These are phyloP conservation scores for Heliconius erato DNA, from an alignment of 2,888 invertebrate species.

Conservation along the genomic window DNA sequence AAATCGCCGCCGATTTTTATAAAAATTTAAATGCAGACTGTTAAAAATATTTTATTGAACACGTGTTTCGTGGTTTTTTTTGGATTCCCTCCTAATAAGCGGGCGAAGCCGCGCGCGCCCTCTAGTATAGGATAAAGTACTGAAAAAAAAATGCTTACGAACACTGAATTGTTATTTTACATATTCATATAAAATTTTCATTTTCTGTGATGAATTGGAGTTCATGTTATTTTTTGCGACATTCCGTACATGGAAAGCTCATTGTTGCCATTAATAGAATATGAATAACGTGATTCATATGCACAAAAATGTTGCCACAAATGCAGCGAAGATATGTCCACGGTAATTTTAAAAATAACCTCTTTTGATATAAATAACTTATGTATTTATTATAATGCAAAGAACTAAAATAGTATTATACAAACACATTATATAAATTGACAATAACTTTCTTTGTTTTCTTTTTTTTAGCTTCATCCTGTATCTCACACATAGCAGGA, in stretches of 20 bases:
- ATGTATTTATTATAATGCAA: not conserved
- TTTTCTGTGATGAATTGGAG: not conserved
- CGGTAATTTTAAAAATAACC: not conserved
- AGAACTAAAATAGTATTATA: not conserved
- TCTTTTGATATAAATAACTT: not conserved
- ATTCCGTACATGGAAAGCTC: not conserved
- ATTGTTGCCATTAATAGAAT: conserved; percentile 11
- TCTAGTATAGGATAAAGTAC: not conserved
- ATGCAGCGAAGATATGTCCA: not conserved
- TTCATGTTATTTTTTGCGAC: not conserved
- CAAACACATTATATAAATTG: not conserved
- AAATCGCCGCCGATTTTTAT: too few relatives aligned
- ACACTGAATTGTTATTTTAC: not conserved
- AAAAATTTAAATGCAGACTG: too few relatives aligned
- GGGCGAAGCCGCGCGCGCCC: too few relatives aligned
- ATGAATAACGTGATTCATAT: not conserved
- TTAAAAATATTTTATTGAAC: too few relatives aligned
- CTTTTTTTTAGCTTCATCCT: not conserved
- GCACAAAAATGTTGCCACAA: not conserved
- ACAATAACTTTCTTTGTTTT: not conserved
- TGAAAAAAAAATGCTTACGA: not conserved
- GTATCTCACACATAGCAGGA: too few relatives aligned
- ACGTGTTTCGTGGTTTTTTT: too few relatives aligned
- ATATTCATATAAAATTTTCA: conserved; percentile 11
- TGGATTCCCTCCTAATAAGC: too few relatives aligned